Conservation (phyloP, 2,888 invertebrate species). For the Saturnia japonica region DNA sequence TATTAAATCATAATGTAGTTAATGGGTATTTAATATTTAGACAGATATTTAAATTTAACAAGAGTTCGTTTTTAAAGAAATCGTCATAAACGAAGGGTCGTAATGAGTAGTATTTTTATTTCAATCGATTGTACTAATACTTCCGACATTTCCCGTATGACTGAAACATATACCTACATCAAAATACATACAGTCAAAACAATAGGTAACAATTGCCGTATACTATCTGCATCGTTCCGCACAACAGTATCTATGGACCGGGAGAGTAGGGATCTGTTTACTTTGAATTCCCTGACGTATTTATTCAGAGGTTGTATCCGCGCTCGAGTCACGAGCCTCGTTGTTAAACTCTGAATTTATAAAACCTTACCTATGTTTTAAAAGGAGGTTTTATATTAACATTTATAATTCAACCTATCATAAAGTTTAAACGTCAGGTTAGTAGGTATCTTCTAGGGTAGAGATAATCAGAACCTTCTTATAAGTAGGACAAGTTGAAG, state of each 20-base stretch:
- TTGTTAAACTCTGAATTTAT: slow-evolving; percentile 6
- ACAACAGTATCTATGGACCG: background rate
- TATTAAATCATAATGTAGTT: no score
- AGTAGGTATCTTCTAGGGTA: no score
- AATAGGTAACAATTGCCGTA: slow-evolving; percentile 10
- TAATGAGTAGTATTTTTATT: no score
- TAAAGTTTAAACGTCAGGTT: background rate
- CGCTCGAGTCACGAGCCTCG: slow-evolving; percentile 19
- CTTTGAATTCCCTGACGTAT: slow-evolving; percentile 31
- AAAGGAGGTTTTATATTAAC: background rate
- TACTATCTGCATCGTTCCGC: slow-evolving; percentile 10
- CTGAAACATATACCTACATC: background rate
- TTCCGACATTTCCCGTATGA: background rate
- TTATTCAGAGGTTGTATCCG: slow-evolving; percentile 27
- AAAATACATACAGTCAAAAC: slow-evolving; percentile 7
- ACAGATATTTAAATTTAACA: no score
- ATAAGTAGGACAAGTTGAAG: no score
- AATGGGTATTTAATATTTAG: no score
- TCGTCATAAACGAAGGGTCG: background rate
- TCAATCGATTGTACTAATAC: background rate
- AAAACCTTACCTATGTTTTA: background rate
- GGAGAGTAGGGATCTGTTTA: slow-evolving; percentile 19
- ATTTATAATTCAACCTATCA: background rate
- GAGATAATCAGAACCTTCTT: no score
- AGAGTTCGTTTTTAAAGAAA: background rate